A percentile compares a stretch with the other conserved stretches of the same genome.
These are phyloP conservation scores for Anorthoa munda DNA, from an alignment of 2,888 invertebrate species.

Conservation along the genomic window DNA sequence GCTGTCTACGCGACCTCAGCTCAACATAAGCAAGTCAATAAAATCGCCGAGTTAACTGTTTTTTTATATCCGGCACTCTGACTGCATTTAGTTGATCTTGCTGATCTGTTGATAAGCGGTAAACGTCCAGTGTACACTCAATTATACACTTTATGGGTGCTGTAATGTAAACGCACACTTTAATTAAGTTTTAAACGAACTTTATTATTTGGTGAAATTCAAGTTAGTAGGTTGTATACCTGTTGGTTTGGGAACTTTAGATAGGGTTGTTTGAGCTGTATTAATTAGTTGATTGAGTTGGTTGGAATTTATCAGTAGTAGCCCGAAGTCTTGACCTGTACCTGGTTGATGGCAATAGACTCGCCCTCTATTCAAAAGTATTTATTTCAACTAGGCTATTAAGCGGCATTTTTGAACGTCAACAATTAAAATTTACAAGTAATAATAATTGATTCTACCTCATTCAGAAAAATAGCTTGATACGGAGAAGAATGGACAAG, in stretches of 20 bases:
- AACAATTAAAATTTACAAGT: no score
- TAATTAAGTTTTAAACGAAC: constrained; percentile 30
- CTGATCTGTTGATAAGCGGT: constrained; percentile 56
- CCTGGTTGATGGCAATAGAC: no score
- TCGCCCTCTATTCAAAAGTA: no score
- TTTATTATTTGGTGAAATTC: constrained; percentile 4
- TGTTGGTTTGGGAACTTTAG: not conserved
- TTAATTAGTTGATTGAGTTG: not conserved
- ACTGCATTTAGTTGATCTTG: constrained; percentile 45
- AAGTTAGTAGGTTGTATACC: not conserved
- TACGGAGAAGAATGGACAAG: no score
- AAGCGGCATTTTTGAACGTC: no score
- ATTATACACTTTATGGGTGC: constrained; percentile 47
- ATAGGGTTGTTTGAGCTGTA: not conserved
- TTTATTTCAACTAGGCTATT: no score
- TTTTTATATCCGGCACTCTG: constrained; percentile 63
- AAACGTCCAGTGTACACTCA: constrained; percentile 35
- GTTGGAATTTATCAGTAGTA: no score
- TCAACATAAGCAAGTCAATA: constrained; percentile 49
- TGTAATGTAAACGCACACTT: constrained; percentile 26
- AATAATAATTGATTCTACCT: no score
- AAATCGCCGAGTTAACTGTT: constrained; percentile 63
- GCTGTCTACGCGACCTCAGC: constrained; percentile 20
- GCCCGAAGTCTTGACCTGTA: no score
- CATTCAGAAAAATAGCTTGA: no score